Conservation (phyloP, 2,888 invertebrate species). For the Drosophila emarginata region DNA sequence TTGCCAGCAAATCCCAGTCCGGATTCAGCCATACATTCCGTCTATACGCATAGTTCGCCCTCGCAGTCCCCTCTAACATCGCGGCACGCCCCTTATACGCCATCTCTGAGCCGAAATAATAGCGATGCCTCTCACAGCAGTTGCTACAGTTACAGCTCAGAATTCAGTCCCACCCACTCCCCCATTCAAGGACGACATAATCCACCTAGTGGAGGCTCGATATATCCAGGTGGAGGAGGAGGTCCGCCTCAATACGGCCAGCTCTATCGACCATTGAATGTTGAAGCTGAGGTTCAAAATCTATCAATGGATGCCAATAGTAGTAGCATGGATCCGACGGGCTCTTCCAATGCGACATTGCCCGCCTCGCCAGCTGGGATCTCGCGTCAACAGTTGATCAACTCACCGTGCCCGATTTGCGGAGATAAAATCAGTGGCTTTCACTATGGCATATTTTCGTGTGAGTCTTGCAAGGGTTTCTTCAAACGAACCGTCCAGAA, state of each 20-base stretch:
- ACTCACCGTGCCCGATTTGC: constrained; percentile 97
- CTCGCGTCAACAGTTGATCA: constrained; percentile 93
- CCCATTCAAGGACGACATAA: constrained; percentile 89
- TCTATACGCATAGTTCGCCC: constrained; percentile 91
- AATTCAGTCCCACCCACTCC: constrained; percentile 93
- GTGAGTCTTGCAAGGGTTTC: constrained; percentile 99
- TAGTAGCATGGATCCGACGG: constrained; percentile 34
- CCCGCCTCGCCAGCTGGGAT: constrained; percentile 87
- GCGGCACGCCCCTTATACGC: constrained; percentile 90
- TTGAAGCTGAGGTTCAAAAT: constrained; percentile 72
- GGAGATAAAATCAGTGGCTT: constrained; percentile 98
- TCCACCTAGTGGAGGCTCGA: constrained; percentile 63
- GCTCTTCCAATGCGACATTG: constrained; percentile 51
- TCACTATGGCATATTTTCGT: constrained; percentile 98
- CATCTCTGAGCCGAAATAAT: constrained; percentile 93
- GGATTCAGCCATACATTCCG: constrained; percentile 94
- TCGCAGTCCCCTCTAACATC: constrained; percentile 94
- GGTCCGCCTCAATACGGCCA: constrained; percentile 79
- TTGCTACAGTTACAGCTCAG: constrained; percentile 92
- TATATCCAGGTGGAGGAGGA: constrained; percentile 50
- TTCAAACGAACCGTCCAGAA: constrained; percentile 99
- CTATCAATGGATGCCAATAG: constrained; percentile 70
- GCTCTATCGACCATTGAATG: constrained; percentile 84
- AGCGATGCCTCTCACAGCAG: constrained; percentile 95
- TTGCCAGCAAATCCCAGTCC: constrained; percentile 92